A percentile compares a stretch with the other conserved stretches of the same genome.
These are phyloP conservation scores for Cirrhinus molitorella DNA, from an alignment of 2,797 vertebrate species.

Conservation along the genomic window DNA sequence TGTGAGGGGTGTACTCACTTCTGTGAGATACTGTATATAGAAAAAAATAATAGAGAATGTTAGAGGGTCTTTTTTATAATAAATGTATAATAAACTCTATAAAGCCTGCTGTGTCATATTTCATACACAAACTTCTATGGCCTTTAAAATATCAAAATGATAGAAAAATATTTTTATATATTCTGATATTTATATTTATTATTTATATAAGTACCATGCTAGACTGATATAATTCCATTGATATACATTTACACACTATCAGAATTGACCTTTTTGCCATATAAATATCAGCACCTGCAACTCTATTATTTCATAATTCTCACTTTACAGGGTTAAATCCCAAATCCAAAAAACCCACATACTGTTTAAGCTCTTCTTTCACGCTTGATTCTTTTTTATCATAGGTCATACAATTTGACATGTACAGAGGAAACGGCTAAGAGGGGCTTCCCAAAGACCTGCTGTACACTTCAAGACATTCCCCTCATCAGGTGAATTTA, in stretches of 20 bases:
- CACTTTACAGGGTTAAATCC: background rate
- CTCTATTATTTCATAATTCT: background rate
- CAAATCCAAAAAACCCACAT: background rate
- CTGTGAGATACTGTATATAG: too few species aligned
- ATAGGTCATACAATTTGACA: slow-evolving; percentile 90
- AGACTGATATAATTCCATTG: background rate
- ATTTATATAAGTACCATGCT: background rate
- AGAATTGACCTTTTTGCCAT: background rate
- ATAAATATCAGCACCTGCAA: background rate
- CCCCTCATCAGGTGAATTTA: slow-evolving; percentile 88
- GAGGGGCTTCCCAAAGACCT: slow-evolving; percentile 89
- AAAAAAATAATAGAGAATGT: too few species aligned
- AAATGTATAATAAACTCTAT: background rate
- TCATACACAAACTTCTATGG: background rate
- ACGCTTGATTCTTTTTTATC: slow-evolving; percentile 42
- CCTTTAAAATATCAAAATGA: background rate
- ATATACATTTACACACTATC: background rate
- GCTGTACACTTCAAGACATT: slow-evolving; percentile 91
- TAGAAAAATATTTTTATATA: too few species aligned
- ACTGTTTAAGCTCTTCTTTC: background rate
- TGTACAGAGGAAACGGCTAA: slow-evolving; percentile 87
- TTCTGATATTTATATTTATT: background rate
- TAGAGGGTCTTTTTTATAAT: too few species aligned
- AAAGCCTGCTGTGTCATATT: background rate
- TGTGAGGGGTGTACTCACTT: too few species aligned